Percentiles rank a stretch among this genome's conserved stretches.
phyloP scores from a whole-genome alignment of 1,140 invertebrate genomes.

The Pogonomyrmex barbatus region DNA sequence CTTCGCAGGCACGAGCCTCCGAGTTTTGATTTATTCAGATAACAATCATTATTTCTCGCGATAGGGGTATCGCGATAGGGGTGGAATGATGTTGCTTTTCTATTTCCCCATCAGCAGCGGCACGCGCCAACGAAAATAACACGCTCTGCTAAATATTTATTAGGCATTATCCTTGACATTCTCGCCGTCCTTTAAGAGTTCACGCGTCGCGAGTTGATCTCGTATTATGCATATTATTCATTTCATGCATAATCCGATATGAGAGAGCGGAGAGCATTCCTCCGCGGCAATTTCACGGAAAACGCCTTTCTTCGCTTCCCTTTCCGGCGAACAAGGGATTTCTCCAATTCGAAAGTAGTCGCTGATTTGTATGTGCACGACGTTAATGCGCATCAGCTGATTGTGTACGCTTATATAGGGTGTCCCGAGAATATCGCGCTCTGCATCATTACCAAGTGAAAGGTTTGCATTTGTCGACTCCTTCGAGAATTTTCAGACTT shows the following conservation, averaged over 20 bases:
- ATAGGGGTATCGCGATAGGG: not conserved
- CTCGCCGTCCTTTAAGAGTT: not conserved
- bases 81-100: not conserved
- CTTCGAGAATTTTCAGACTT: not conserved
- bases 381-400: not conserved
- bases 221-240: too few relatives aligned
- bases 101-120: too few relatives aligned
- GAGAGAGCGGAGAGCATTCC: too few relatives aligned
- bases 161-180: constrained; percentile 41
- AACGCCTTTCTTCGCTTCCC: too few relatives aligned
- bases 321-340: not conserved
- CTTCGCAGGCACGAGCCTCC: not conserved
- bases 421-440: not conserved
- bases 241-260: too few relatives aligned
- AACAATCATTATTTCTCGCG: not conserved
- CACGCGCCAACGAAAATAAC: not conserved
- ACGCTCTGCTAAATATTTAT: constrained; percentile 21
- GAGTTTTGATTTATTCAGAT: not conserved
- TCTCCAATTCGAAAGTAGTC: not conserved
- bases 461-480: not conserved
- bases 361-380: not conserved
- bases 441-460: not conserved
- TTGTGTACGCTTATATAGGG: not conserved
- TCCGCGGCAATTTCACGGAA: too few relatives aligned
- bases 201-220: not conserved